Conservation (phyloP, 2,888 invertebrate species). For the Thalpophila matura region DNA sequence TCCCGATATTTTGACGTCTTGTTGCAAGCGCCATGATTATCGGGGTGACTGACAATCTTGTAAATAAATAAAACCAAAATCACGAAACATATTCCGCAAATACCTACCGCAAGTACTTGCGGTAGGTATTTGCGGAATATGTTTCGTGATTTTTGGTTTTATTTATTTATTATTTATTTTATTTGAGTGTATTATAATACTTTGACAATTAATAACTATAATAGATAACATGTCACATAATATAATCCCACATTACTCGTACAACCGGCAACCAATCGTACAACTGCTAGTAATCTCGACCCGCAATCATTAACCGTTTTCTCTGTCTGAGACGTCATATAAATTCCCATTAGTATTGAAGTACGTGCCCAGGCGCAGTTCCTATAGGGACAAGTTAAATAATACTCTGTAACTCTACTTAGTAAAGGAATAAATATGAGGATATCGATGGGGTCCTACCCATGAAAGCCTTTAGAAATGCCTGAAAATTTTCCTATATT, state of each 20-base stretch:
- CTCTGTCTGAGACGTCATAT: slow-evolving; percentile 44
- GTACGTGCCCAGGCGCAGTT: slow-evolving; percentile 44
- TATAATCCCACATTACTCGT: slow-evolving; percentile 10
- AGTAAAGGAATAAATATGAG: neutral
- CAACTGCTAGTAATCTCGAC: slow-evolving; percentile 36
- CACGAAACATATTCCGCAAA: too few species aligned
- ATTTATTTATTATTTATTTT: too few species aligned
- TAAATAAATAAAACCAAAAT: too few species aligned
- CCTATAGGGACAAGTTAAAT: slow-evolving; percentile 10
- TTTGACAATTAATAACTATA: neutral
- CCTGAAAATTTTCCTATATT: too few species aligned
- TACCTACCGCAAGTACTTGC: too few species aligned
- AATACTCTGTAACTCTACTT: neutral
- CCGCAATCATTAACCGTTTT: slow-evolving; percentile 30
- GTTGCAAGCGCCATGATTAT: too few species aligned
- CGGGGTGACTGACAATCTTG: too few species aligned
- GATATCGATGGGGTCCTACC: too few species aligned
- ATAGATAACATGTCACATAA: neutral
- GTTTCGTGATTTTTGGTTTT: too few species aligned
- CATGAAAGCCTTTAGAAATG: neutral
- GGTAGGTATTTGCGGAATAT: too few species aligned
- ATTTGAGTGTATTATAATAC: too few species aligned
- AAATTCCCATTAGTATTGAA: slow-evolving; percentile 45
- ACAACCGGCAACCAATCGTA: slow-evolving; percentile 25
- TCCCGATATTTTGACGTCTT: too few species aligned